Evolutionary conservation across 1,140 invertebrate species (phyloP), one percentile per base, ranked within the genome.

Genomic region (Tribolium castaneum): DNA sequence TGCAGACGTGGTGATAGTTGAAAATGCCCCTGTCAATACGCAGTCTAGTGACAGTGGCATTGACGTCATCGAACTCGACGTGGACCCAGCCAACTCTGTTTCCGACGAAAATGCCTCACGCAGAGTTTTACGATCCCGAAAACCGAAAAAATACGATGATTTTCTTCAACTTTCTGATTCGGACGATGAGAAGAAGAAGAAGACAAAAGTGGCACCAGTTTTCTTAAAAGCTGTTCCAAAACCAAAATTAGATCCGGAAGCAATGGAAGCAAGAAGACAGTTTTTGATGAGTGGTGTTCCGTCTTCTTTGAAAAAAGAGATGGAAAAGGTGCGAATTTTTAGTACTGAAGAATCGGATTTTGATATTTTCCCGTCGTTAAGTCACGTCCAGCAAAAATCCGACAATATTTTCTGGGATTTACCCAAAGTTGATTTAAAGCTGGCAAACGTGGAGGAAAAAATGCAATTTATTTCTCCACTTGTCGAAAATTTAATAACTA

Each of bases 231-330:
- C 81, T n/a, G 83, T 83, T 39, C 81, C 88, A 7, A 92, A 91
- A 86, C 87, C 87, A 34, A 87, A 88, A 80, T 80, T 88, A 2
- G 88, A 90, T 88, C 86, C 86, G 14, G 85, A 81, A 50, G 83
- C 86, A 13, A 71, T 89, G 45, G 88, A 89, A 81, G 91, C 91
- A n/a, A 90, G 89, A 81, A 87, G 89, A 77, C 88, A 88, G 39
- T 92, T 92, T 85, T 83, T 92, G 2, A 85, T 89, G 12, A 92
- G 91, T 77, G 90, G 89, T 5, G 87, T 91, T 1, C 91, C 91
- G 1, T 89, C 90, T 51, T 87, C 88, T 78, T 84, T 92, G 35
- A 88, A 88, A 45, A 89, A 89, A 82, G 86, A 86, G 52, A 85
- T 87, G 34, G 85, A 84, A 49, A 86, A 88, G 77, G 86, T 88